Evolutionary conservation across 2,797 vertebrate genomes (phyloP).

Genomic region (Euphonia xanthogaster): DNA sequence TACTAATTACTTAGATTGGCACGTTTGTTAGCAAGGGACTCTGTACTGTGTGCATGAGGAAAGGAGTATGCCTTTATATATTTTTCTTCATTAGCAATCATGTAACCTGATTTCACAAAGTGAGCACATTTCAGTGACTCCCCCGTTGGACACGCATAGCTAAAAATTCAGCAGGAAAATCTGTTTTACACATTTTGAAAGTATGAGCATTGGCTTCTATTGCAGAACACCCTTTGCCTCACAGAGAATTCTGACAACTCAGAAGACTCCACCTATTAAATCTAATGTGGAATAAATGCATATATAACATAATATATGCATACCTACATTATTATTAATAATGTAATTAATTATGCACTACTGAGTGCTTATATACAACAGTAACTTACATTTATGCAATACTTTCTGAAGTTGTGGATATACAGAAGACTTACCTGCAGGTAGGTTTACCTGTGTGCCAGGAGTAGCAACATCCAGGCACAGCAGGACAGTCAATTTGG

Average conservation of each 20-base stretch:
- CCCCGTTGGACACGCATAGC: neutral
- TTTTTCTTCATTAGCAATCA: neutral
- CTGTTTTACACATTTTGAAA: neutral
- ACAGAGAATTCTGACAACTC: neutral
- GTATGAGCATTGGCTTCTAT: neutral
- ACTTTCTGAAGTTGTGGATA: neutral
- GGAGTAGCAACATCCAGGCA: neutral
- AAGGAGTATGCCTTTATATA: neutral
- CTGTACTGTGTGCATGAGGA: neutral
- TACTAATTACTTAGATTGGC: neutral
- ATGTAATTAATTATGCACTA: neutral
- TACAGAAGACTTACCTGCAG: neutral
- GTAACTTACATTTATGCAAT: neutral
- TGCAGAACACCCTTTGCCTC: neutral
- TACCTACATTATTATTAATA: neutral
- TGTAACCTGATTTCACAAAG: neutral
- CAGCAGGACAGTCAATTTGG: neutral
- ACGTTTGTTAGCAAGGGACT: neutral
- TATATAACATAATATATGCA: neutral
- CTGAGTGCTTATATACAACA: neutral
- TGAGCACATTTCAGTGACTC: neutral
- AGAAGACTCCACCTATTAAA: neutral
- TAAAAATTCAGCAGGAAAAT: neutral
- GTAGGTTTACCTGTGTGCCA: neutral
- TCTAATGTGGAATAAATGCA: neutral